Conservation (phyloP, 2,888 invertebrate genomes). For the Heliconius ethilla region DNA sequence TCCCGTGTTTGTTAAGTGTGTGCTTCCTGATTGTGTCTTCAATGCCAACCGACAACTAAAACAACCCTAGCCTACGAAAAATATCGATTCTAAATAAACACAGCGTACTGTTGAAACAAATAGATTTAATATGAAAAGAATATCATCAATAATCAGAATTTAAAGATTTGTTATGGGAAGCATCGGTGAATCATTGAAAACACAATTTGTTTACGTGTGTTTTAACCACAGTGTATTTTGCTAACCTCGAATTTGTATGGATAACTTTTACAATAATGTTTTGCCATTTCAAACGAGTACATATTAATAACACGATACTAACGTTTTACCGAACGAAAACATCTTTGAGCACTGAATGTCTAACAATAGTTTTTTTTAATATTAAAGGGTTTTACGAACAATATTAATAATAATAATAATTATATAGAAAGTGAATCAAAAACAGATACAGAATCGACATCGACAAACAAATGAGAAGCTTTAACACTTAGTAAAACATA, state of each 20-base stretch:
- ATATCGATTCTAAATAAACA: neutral
- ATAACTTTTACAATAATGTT: constrained; percentile 45
- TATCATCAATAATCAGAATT: neutral
- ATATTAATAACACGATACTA: constrained; percentile 44
- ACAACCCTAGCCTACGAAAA: constrained; percentile 9
- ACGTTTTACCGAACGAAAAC: constrained; percentile 61
- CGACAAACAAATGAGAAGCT: constrained; percentile 45
- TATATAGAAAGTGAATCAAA: constrained; percentile 39
- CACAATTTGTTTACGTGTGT: constrained; percentile 66
- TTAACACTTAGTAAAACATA: constrained; percentile 61
- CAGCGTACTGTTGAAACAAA: neutral
- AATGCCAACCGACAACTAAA: constrained; percentile 57
- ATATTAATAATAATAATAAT: constrained; percentile 36
- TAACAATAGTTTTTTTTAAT: constrained; percentile 45
- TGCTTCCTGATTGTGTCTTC: constrained; percentile 69
- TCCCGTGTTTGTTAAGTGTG: constrained; percentile 70
- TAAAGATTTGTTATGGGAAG: neutral
- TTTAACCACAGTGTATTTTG: constrained; percentile 60
- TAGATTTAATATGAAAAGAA: neutral
- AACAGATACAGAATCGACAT: constrained; percentile 37
- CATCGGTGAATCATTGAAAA: constrained; percentile 60
- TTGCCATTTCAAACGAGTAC: constrained; percentile 47
- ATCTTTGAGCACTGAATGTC: constrained; percentile 75
- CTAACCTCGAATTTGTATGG: constrained; percentile 52
- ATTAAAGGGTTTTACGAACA: constrained; percentile 46